phyloP scores from a whole-genome alignment of 2,797 vertebrate species.

The Acanthurus leucopareius region DNA sequence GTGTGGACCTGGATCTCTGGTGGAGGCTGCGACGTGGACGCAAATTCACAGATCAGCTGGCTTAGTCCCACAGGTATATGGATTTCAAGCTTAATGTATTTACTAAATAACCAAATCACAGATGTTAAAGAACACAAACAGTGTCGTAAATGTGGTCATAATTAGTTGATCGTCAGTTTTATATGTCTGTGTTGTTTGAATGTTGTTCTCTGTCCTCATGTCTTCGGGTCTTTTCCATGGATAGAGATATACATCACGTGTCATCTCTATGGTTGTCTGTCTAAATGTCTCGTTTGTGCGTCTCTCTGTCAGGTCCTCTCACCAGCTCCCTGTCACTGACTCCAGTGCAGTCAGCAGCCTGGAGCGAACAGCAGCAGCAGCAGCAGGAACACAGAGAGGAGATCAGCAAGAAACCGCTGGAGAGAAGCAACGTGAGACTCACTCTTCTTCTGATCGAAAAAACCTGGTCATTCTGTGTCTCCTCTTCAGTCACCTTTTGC shows the following conservation, averaged over 20 bases:
- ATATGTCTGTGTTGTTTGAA: conserved; percentile 23
- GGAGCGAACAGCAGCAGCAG: conserved; percentile 89
- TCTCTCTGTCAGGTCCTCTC: conserved; percentile 85
- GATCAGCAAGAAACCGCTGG: conserved; percentile 90
- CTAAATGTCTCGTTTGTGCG: conserved; percentile 63
- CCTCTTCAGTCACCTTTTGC: not conserved
- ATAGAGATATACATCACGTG: not conserved
- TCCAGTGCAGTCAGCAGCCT: conserved; percentile 90
- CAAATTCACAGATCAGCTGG: conserved; percentile 88
- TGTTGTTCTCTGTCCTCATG: conserved; percentile 16
- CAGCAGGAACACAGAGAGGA: conserved; percentile 81
- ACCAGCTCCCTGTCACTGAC: conserved; percentile 84
- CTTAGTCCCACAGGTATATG: conserved; percentile 85
- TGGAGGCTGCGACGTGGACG: conserved; percentile 90
- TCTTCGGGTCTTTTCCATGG: not conserved
- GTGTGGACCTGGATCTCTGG: conserved; percentile 96
- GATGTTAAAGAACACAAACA: not conserved
- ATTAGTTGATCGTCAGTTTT: conserved; percentile 6
- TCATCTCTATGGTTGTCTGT: conserved; percentile 61
- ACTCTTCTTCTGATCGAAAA: not conserved
- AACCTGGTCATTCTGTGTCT: not conserved
- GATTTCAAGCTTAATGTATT: not conserved
- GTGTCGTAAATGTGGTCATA: not conserved
- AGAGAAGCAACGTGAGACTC: conserved; percentile 84
- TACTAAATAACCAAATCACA: no score